Percentiles rank a stretch among this genome's conserved stretches.
These are phyloP conservation scores for Aphrocallistes beatrix DNA, from an alignment of 37 sponge, comb jelly and placozoan species.

Conservation along the genomic window DNA sequence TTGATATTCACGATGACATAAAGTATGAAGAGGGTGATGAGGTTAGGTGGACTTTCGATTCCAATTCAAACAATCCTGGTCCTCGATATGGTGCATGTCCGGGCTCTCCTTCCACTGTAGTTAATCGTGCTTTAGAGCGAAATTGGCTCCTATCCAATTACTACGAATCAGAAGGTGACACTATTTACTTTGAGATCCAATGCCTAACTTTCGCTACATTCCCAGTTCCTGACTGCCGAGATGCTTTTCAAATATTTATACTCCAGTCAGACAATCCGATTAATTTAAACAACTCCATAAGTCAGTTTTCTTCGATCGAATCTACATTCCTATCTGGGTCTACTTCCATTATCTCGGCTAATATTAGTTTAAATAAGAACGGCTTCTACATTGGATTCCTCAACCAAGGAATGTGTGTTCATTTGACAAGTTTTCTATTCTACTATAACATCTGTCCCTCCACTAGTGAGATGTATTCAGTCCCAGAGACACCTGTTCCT, in stretches of 20 bases:
- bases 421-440: not conserved
- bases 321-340: not conserved
- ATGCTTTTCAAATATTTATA: not conserved
- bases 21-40: not conserved
- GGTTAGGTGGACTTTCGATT: not conserved
- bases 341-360: not conserved
- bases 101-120: not conserved
- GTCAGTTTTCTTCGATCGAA: not conserved
- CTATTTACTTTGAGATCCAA: not conserved
- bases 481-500: not conserved
- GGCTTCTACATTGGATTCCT: conserved; percentile 1
- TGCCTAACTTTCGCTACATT: not conserved
- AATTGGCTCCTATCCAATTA: not conserved
- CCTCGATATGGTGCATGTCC: not conserved
- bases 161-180: not conserved
- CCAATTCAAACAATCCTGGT: not conserved
- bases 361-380: not conserved
- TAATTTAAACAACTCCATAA: not conserved
- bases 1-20: not conserved
- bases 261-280: not conserved
- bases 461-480: not conserved
- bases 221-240: not conserved
- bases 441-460: not conserved
- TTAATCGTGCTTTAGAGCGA: not conserved
- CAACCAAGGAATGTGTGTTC: not conserved